These are phyloP conservation scores for Anthopleura sola DNA, from an alignment of 64 coral and sea anemone species.

Conservation along the genomic window DNA sequence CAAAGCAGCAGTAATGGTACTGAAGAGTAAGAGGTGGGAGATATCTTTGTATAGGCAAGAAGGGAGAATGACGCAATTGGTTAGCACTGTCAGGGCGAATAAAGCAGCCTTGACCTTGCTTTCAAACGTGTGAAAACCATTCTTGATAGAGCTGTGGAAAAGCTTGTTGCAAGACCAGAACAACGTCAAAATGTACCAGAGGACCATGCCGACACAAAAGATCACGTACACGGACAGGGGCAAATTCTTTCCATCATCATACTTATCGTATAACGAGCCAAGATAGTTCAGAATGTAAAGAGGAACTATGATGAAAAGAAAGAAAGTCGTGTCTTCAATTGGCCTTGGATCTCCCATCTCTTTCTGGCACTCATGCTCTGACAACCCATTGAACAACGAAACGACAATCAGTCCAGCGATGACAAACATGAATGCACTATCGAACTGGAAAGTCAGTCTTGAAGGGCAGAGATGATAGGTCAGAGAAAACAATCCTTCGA, in stretches of 20 bases:
- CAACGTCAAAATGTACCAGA: slow-evolving; percentile 11
- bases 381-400: slow-evolving; percentile 53
- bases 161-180: slow-evolving; percentile 36
- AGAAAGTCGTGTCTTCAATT: slow-evolving; percentile 52
- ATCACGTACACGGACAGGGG: not conserved
- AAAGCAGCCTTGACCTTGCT: slow-evolving; percentile 17
- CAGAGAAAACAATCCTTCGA: slow-evolving; percentile 84
- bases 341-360: slow-evolving; percentile 9
- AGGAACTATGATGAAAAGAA: slow-evolving; percentile 67
- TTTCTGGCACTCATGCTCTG: slow-evolving; percentile 23
- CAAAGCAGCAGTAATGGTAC: slow-evolving; percentile 23
- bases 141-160: slow-evolving; percentile 21
- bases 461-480: slow-evolving; percentile 76
- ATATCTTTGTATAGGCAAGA: slow-evolving; percentile 5
- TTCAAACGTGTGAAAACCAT: slow-evolving; percentile 7
- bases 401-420: slow-evolving; percentile 67
- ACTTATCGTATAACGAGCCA: slow-evolving; percentile 49
- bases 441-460: slow-evolving; percentile 71
- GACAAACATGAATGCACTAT: slow-evolving; percentile 83
- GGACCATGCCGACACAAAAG: slow-evolving; percentile 20
- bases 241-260: not conserved
- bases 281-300: slow-evolving; percentile 74
- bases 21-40: slow-evolving; percentile 61
- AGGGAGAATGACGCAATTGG: slow-evolving; percentile 7
- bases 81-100: not conserved